phyloP scores from a whole-genome alignment of 2,113 vertebrate genomes.

The Oenanthe melanoleuca region DNA sequence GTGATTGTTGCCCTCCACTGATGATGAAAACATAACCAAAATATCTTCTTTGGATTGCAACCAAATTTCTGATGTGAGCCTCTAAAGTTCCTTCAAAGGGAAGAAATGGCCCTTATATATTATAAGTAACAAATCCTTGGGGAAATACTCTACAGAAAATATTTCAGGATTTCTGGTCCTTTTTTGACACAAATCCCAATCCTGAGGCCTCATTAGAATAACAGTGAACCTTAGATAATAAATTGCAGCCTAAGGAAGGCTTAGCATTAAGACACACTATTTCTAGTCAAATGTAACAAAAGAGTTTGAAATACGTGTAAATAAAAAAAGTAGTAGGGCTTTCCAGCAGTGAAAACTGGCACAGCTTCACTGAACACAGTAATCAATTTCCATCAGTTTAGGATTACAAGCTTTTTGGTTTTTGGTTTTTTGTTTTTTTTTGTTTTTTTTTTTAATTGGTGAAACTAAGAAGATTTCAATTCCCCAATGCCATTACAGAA shows the following conservation, averaged over 20 bases:
- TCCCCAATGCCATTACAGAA: neutral
- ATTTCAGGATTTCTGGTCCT: neutral
- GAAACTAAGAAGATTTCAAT: neutral
- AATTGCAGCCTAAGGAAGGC: neutral
- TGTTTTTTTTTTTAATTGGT: neutral
- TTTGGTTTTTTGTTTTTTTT: too few species aligned
- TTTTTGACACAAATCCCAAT: neutral
- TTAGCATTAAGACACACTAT: neutral
- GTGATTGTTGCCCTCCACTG: neutral
- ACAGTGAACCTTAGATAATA: neutral
- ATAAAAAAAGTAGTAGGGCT: neutral
- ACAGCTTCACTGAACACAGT: neutral
- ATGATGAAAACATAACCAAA: neutral
- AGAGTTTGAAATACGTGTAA: neutral
- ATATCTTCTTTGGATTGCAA: neutral
- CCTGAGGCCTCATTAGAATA: neutral
- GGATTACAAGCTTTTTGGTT: neutral
- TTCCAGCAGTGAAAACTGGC: neutral
- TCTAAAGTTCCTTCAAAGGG: neutral
- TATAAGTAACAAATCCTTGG: neutral
- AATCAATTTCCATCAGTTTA: neutral
- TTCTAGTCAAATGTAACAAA: neutral
- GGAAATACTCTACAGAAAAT: neutral
- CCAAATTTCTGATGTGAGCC: neutral
- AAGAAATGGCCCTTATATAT: neutral